Evolutionary conservation across 2,797 vertebrate species (phyloP).

Genomic region (Helicolenus hilgendorfi): DNA sequence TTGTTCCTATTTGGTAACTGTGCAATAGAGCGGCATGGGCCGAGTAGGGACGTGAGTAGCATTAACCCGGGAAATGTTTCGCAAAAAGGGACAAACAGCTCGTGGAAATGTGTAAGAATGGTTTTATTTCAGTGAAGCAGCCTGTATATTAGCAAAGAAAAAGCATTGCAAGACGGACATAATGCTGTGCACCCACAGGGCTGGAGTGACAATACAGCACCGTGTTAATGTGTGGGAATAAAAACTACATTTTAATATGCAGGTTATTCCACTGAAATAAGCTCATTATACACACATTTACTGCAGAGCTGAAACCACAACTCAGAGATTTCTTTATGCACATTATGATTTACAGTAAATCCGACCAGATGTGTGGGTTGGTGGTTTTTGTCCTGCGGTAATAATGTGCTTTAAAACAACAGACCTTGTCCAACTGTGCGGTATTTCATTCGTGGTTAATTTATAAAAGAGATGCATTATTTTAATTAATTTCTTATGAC

Average conservation of each 20-base stretch:
- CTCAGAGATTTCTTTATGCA: background rate
- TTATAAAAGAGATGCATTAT: constrained; percentile 12
- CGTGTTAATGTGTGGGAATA: background rate
- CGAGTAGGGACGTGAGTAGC: constrained; percentile 32
- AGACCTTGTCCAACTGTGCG: constrained; percentile 59
- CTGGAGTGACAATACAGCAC: background rate
- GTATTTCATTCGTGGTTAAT: constrained; percentile 22
- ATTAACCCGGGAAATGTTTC: constrained; percentile 24
- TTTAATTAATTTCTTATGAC: constrained; percentile 1
- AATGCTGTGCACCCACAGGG: background rate
- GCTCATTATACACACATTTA: constrained; percentile 21
- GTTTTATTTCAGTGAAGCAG: constrained; percentile 25
- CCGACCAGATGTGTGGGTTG: background rate
- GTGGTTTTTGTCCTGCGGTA: constrained; percentile 4
- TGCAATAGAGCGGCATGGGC: constrained; percentile 64
- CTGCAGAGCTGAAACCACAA: constrained; percentile 5
- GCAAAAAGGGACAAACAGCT: constrained; percentile 2
- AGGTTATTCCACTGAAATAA: constrained; percentile 22
- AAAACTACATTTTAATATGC: background rate
- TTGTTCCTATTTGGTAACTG: constrained; percentile 54
- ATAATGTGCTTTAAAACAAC: constrained; percentile 59
- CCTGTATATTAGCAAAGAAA: background rate
- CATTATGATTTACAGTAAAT: constrained; percentile 28
- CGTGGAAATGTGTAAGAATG: background rate
- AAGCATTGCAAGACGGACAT: background rate